phyloP scores from a whole-genome alignment of 2,888 invertebrate species.

The Zonitis immaculata region DNA sequence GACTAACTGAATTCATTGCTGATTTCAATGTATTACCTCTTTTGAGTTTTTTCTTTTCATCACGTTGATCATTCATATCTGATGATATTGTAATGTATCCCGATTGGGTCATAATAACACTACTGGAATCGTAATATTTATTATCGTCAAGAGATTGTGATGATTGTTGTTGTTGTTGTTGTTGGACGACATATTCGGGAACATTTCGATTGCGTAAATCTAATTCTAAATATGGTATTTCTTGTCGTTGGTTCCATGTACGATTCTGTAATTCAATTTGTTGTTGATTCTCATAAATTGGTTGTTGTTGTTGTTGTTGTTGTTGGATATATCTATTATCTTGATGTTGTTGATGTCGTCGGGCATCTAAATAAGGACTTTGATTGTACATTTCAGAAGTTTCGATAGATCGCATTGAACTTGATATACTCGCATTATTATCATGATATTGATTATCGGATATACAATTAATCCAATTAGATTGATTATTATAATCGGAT shows the following conservation, averaged over 20 bases:
- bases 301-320: slow-evolving; percentile 30
- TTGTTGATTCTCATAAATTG: slow-evolving; percentile 40
- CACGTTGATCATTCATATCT: slow-evolving; percentile 46
- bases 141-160: slow-evolving; percentile 19
- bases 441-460: slow-evolving; percentile 50
- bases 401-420: slow-evolving; percentile 59
- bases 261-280: slow-evolving; percentile 39
- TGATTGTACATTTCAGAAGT: slow-evolving; percentile 52
- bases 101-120: slow-evolving; percentile 70
- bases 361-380: slow-evolving; percentile 42
- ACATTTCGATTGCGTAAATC: slow-evolving; percentile 53
- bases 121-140: slow-evolving; percentile 53
- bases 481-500: slow-evolving; percentile 55
- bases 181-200: slow-evolving; percentile 48
- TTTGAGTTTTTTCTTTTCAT: slow-evolving; percentile 63
- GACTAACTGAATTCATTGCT: slow-evolving; percentile 75
- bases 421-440: slow-evolving; percentile 54
- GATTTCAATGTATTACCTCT: slow-evolving; percentile 68
- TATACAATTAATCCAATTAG: slow-evolving; percentile 52
- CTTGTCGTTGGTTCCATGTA: slow-evolving; percentile 44
- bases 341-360: slow-evolving; percentile 32
- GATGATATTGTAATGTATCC: slow-evolving; percentile 72
- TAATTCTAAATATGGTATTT: slow-evolving; percentile 47
- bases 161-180: slow-evolving; percentile 31
- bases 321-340: slow-evolving; percentile 24